Evolutionary conservation across 2,113 vertebrate species (phyloP).

Genomic region (Mobula hypostoma): DNA sequence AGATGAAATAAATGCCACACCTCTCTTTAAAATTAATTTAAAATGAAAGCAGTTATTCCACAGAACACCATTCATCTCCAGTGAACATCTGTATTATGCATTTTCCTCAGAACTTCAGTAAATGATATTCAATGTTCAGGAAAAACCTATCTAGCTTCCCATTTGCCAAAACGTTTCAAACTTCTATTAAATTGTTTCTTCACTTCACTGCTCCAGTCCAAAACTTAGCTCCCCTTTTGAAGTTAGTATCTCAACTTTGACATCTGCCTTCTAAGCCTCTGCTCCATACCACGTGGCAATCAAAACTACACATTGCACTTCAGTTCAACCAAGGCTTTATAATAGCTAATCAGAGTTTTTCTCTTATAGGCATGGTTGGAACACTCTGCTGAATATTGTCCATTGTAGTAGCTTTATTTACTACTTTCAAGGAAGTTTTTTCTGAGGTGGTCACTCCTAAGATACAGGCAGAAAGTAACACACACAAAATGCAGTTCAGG

Average conservation of each 20-base stretch:
- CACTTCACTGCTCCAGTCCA: not conserved
- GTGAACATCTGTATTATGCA: not conserved
- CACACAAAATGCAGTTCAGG: no score
- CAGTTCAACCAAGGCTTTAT: not conserved
- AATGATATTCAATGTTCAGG: not conserved
- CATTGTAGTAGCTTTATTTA: no score
- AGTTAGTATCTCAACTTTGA: not conserved
- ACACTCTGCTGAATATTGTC: not conserved
- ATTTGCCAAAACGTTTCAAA: not conserved
- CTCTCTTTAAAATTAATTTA: constrained; percentile 8
- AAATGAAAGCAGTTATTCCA: not conserved
- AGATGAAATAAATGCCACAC: not conserved
- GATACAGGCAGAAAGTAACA: no score
- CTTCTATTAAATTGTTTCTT: not conserved
- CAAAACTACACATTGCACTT: not conserved
- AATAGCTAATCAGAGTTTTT: not conserved
- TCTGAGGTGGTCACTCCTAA: no score
- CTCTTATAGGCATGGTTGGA: not conserved
- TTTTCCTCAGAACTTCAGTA: not conserved
- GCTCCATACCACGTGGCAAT: not conserved
- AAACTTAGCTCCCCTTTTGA: not conserved
- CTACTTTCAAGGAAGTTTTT: no score
- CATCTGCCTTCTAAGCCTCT: not conserved
- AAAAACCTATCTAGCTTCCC: not conserved
- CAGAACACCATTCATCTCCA: not conserved